These are phyloP conservation scores for Pseudois nayaur DNA, from an alignment of 2,113 vertebrate genomes.

Conservation along the genomic window DNA sequence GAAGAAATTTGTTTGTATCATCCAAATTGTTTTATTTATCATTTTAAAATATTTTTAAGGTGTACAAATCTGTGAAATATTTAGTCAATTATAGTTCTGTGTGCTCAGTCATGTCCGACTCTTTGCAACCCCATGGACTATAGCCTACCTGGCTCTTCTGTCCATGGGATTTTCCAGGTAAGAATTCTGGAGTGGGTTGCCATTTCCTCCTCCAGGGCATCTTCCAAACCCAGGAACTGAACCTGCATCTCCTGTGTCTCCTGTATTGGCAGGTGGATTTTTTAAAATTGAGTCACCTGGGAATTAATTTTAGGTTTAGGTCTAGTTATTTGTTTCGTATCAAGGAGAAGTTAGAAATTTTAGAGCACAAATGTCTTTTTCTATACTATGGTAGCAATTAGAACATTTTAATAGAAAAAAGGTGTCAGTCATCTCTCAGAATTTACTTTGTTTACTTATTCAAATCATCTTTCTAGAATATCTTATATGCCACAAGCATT, in stretches of 20 bases:
- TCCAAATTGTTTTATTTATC: neutral
- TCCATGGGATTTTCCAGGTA: neutral
- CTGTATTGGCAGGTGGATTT: neutral
- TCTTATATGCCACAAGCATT: neutral
- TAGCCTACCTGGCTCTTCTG: neutral
- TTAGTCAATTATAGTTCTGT: neutral
- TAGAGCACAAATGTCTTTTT: neutral
- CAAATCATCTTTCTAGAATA: neutral
- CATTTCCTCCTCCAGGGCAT: neutral
- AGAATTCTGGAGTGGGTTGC: neutral
- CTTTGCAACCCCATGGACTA: neutral
- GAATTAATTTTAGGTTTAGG: neutral
- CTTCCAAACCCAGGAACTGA: neutral
- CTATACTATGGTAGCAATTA: neutral
- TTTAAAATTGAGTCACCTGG: neutral
- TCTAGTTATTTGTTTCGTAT: neutral
- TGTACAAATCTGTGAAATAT: neutral
- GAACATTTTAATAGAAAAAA: neutral
- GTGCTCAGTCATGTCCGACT: neutral
- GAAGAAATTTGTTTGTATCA: neutral
- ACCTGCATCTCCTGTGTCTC: neutral
- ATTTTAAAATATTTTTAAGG: neutral
- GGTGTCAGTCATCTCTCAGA: neutral
- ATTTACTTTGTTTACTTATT: neutral
- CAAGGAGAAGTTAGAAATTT: neutral